Conservation (phyloP, 2,888 invertebrate species). For the Byasa hedistus region DNA sequence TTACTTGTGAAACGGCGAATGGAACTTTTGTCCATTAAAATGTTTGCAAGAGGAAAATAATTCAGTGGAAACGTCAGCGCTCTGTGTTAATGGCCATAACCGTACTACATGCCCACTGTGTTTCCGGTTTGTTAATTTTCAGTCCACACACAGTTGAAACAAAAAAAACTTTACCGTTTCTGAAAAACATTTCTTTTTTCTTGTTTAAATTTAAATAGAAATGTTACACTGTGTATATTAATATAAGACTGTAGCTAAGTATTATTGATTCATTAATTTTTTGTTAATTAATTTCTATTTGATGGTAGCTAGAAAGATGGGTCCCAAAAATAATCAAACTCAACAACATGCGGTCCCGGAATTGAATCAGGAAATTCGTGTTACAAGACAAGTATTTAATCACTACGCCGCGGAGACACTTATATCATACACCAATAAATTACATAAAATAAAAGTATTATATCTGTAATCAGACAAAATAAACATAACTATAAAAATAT, state of each 20-base stretch:
- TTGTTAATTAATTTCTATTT: too few species aligned
- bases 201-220: not conserved
- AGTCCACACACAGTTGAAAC: not conserved
- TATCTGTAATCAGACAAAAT: not conserved
- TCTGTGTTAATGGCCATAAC: slow-evolving; percentile 11
- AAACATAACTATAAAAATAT: slow-evolving; percentile 8
- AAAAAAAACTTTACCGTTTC: not conserved
- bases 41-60: slow-evolving; percentile 30
- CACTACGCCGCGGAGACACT: too few species aligned
- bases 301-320: too few species aligned
- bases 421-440: too few species aligned
- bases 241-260: too few species aligned
- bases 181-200: not conserved
- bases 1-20: slow-evolving; percentile 25
- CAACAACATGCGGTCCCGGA: too few species aligned
- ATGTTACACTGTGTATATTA: too few species aligned
- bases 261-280: too few species aligned
- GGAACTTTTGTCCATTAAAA: slow-evolving; percentile 33
- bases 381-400: too few species aligned
- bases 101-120: slow-evolving; percentile 2
- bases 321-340: too few species aligned
- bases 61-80: slow-evolving; percentile 26
- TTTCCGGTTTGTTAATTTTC: slow-evolving; percentile 10
- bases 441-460: not conserved
- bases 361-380: too few species aligned